Evolutionary conservation across 2,888 invertebrate species (phyloP), one percentile per base, ranked within the genome.

Genomic region (Ormyrus labotus): DNA sequence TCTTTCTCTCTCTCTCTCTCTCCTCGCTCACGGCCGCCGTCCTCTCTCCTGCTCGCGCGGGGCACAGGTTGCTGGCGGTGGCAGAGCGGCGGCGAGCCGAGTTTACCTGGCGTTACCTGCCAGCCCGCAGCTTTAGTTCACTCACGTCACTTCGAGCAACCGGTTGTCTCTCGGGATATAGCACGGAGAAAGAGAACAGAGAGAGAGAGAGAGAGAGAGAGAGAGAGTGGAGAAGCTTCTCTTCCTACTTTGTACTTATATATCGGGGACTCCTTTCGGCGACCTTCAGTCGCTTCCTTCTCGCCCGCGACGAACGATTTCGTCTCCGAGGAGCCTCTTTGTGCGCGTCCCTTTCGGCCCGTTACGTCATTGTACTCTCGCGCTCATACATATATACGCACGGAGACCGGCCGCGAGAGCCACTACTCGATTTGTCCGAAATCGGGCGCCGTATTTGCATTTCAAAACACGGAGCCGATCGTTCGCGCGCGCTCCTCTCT

Each of bases 31-130:
- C 50, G 50, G 71, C 34, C 8, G 47, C 11, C 6, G 64, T 45
- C 11, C 61, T 34, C 19, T 19, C 61, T 45, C 45, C 61, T 8
- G 8, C 34, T n/a, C 9, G 47, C 57, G 79, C 82, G 58, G 78
- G 19, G 51, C 81, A 80, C 83, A 78, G 81, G 82, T 70, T 68
- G 60, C 51, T 48, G 5, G 60, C 63, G 51, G 53, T 67, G 51
- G 80, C 68, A 57, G 58, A 60, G 53, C 57, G 67, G 47, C 69
- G 58, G 72, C 61, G 53, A 71, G 68, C n/a, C 70, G 86, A 88
- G 89, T 88, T 90, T 90, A 90, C 90, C 90, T 90, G 90, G 89
- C 87, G 87, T 88, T 90, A 90, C 89, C 89, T 90, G 89, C 86
- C 87, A 85, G 86, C 87, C 85, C 84, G 87, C 86, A 87, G 88